phyloP scores from a whole-genome alignment of 2,888 invertebrate genomes.

The Archips xylosteana region DNA sequence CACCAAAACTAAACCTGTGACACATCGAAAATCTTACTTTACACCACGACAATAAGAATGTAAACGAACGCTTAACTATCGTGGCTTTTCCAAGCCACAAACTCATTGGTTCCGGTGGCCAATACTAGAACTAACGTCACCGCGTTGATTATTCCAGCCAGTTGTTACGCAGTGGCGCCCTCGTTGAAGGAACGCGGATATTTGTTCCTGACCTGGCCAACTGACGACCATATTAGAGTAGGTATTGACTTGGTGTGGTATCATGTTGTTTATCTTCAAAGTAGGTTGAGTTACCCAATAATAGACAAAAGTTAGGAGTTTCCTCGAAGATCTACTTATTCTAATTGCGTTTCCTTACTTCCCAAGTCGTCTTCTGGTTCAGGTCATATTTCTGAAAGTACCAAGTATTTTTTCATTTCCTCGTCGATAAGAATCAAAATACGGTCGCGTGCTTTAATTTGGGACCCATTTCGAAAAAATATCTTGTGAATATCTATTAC shows the following conservation, averaged over 20 bases:
- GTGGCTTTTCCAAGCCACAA: constrained; percentile 3
- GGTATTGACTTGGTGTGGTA: not conserved
- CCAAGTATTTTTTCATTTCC: too few species aligned
- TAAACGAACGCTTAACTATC: not conserved
- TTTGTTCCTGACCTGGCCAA: not conserved
- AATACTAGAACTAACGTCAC: constrained; percentile 12
- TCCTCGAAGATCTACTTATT: not conserved
- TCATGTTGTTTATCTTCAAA: constrained; percentile 9
- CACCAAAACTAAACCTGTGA: not conserved
- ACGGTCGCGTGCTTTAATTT: too few species aligned
- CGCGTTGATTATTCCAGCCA: not conserved
- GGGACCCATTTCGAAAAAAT: too few species aligned
- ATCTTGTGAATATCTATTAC: too few species aligned
- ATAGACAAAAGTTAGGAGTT: not conserved
- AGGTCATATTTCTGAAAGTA: too few species aligned
- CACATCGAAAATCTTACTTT: not conserved
- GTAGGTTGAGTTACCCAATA: constrained; percentile 7
- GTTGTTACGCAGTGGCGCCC: constrained; percentile 5
- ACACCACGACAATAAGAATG: not conserved
- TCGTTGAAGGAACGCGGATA: not conserved
- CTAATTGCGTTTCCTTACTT: too few species aligned
- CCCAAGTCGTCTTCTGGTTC: too few species aligned
- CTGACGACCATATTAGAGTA: not conserved
- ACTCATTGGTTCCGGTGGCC: constrained; percentile 12
- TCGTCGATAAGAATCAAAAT: too few species aligned